Base-by-base conservation (phyloP, 1,140 invertebrate genomes). In the Eurosta solidaginis region DNA sequence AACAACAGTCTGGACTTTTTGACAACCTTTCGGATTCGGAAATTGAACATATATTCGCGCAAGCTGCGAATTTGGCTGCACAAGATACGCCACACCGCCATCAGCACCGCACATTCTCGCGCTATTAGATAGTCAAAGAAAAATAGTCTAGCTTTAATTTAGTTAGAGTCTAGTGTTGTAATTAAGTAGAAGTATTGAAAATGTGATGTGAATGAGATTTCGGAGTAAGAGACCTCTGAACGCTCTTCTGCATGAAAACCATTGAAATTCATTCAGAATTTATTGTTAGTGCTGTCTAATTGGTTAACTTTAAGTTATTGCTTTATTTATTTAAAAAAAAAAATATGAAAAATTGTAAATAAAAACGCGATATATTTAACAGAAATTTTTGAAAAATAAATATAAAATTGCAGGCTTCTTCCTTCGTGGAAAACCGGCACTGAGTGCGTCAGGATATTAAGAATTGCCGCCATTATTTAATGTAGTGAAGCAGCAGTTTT, bases 1-100 rank as follows among this genome's bases (percentile, higher is more conserved):
- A 78, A 74, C 25, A 68, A n/a, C 22, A 36, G 3, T n/a, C 42
- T 27, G 50, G 50, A 22, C 33, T 86, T 63, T 85, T 86, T 3
- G 85, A 86, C 73, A 83, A 86, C 47, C 80, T 86, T 1, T 85
- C 78, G 59, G 83, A 85, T 49, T 81, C 83, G 20, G 85, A 86
- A 40, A 83, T 86, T 63, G 85, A 86, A 47, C 81, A 86, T 74
- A 85, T 86, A 73, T 86, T 86, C 17, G 82, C 83, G 50, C 85
- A 86, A 80, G 85, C 85, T 27, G 83, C 81, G 45, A 52, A 83
- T 27, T 81, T 82, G 4, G 82, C 83, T 14, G 81, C 85, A 42
- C 82, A 84, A 7, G 81, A 83, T 2, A 79, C 82, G 3, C 78
- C 82, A 5, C 81, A 81, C 3, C 80, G 78, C 7, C 74, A 78